Conservation (phyloP, 1,140 invertebrate species). For the Diachasmimorpha longicaudata region DNA sequence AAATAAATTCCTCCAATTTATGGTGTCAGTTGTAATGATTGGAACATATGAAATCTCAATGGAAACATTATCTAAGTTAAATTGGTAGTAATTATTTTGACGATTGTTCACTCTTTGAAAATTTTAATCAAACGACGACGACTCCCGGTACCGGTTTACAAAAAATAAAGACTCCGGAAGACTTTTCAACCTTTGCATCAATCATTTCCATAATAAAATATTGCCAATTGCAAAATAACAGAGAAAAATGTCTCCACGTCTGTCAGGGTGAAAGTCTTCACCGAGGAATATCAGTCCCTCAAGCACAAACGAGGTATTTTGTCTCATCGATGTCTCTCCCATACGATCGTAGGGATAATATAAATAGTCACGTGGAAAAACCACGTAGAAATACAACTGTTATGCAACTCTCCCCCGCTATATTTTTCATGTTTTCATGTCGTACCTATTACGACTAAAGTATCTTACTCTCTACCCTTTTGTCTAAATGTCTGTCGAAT, state of each 20-base stretch:
- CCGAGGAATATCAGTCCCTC: neutral
- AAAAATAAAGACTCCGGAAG: neutral
- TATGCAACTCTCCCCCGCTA: neutral
- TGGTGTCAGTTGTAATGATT: no score
- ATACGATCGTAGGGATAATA: neutral
- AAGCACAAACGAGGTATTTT: neutral
- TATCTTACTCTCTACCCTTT: neutral
- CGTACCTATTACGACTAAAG: neutral
- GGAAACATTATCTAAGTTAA: no score
- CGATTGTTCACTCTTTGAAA: no score
- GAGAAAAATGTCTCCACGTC: slow-evolving; percentile 1
- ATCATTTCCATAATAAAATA: neutral
- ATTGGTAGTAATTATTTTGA: no score
- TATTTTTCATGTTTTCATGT: slow-evolving; percentile 3
- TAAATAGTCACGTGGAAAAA: neutral
- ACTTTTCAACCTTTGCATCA: neutral
- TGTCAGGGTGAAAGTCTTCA: slow-evolving; percentile 1
- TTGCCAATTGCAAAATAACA: neutral
- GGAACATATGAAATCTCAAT: no score
- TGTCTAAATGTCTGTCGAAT: neutral
- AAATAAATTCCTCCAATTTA: no score
- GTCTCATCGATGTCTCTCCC: neutral
- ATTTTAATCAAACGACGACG: no score
- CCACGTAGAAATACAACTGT: neutral
- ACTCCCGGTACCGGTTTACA: no score